These are phyloP conservation scores for Limnodromus scolopaceus DNA, from an alignment of 2,797 vertebrate genomes.

Conservation along the genomic window DNA sequence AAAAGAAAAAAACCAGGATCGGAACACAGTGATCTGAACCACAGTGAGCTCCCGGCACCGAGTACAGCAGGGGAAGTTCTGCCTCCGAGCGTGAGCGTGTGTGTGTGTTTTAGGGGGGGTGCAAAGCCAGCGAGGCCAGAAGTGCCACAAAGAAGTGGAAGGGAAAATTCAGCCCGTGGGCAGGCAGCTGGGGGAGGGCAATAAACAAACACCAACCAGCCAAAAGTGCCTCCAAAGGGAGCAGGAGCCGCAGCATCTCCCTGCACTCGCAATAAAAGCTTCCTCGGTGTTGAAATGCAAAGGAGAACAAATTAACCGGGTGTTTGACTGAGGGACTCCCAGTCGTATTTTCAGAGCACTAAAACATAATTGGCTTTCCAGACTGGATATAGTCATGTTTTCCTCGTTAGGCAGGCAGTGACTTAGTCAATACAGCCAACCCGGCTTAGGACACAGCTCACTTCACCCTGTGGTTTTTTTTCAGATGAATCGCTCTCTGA, in stretches of 20 bases:
- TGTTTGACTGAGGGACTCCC: not conserved
- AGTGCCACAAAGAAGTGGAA: not conserved
- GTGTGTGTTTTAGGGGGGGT: not conserved
- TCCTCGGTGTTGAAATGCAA: not conserved
- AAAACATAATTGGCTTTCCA: not conserved
- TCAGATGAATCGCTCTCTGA: not conserved
- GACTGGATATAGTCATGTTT: not conserved
- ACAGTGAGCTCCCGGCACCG: not conserved
- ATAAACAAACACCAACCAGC: not conserved
- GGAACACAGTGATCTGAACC: not conserved
- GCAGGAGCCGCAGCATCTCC: not conserved
- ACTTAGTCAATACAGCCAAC: not conserved
- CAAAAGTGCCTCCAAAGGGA: not conserved
- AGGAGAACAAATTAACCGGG: not conserved
- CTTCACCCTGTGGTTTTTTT: not conserved
- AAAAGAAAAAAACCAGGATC: not conserved
- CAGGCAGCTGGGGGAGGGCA: not conserved
- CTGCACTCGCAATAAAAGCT: not conserved
- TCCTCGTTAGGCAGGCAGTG: not conserved
- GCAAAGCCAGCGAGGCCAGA: not conserved
- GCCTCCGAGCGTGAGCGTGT: fast-evolving
- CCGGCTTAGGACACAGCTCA: not conserved
- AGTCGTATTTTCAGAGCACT: not conserved
- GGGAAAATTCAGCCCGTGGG: not conserved
- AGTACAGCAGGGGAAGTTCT: not conserved